phyloP scores from a whole-genome alignment of 2,888 invertebrate genomes.

The Athalia rosae region DNA sequence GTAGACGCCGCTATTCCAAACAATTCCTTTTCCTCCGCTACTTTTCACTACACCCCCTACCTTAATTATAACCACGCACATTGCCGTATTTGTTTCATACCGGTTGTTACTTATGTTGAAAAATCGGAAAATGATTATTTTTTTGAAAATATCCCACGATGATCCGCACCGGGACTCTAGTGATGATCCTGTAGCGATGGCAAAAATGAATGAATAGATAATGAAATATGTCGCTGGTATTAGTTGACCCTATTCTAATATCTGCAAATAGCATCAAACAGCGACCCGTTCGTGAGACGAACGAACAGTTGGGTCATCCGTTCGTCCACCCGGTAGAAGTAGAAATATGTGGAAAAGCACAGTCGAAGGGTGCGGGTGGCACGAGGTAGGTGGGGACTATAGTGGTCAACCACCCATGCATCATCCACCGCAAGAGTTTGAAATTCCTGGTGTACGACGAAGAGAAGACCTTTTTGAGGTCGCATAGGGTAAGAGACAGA shows the following conservation, averaged over 20 bases:
- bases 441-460: constrained; percentile 56
- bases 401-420: constrained; percentile 65
- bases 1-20: not conserved
- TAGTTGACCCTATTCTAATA: constrained; percentile 8
- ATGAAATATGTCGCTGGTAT: constrained; percentile 3
- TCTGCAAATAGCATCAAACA: constrained; percentile 29
- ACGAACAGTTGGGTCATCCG: constrained; percentile 21
- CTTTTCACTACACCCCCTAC: not conserved
- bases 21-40: constrained; percentile 21
- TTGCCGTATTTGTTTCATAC: not conserved
- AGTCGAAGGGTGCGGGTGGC: constrained; percentile 33
- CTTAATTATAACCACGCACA: not conserved
- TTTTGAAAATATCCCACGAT: no score
- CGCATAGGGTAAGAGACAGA: constrained; percentile 31
- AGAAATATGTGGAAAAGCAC: constrained; percentile 19
- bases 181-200: not conserved
- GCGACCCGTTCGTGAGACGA: constrained; percentile 27
- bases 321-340: constrained; percentile 21
- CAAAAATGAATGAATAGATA: constrained; percentile 7
- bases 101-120: not conserved
- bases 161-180: no score
- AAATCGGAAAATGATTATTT: not conserved
- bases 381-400: constrained; percentile 54
- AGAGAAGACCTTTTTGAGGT: constrained; percentile 25
- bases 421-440: constrained; percentile 65